These are phyloP conservation scores for Grammomys surdaster DNA, from an alignment of 2,113 vertebrate species.

Conservation along the genomic window DNA sequence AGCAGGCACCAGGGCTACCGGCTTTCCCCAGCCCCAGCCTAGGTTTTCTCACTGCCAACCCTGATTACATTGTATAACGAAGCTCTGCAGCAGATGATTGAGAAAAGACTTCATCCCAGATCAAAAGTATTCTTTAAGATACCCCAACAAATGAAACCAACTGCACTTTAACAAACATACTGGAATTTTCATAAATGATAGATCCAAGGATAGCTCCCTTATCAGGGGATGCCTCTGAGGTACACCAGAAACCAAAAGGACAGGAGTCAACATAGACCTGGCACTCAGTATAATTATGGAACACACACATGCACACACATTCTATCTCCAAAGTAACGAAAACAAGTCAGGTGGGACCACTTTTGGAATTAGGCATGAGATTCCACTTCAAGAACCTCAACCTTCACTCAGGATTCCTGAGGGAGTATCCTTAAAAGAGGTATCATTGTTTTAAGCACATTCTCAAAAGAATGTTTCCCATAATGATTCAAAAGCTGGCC, in stretches of 20 bases:
- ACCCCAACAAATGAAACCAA: neutral
- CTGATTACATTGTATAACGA: rapidly evolving
- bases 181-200: too few relatives aligned
- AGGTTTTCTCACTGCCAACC: neutral
- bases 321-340: neutral
- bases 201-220: neutral
- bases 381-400: neutral
- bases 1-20: rapidly evolving
- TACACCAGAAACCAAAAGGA: neutral
- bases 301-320: too few relatives aligned
- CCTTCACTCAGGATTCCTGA: neutral
- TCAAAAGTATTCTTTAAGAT: neutral
- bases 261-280: neutral
- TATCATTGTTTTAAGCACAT: neutral
- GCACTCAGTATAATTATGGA: neutral
- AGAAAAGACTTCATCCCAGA: neutral
- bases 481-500: neutral
- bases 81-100: neutral
- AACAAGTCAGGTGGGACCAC: neutral
- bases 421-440: neutral
- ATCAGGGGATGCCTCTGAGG: too few relatives aligned
- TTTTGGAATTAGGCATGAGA: neutral
- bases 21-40: neutral
- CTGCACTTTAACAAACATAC: neutral
- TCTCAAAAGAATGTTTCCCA: neutral